Percentiles rank a stretch among this genome's conserved stretches.
phyloP scores from a whole-genome alignment of 64 coral and sea anemone genomes.

The Pachyseris speciosa region DNA sequence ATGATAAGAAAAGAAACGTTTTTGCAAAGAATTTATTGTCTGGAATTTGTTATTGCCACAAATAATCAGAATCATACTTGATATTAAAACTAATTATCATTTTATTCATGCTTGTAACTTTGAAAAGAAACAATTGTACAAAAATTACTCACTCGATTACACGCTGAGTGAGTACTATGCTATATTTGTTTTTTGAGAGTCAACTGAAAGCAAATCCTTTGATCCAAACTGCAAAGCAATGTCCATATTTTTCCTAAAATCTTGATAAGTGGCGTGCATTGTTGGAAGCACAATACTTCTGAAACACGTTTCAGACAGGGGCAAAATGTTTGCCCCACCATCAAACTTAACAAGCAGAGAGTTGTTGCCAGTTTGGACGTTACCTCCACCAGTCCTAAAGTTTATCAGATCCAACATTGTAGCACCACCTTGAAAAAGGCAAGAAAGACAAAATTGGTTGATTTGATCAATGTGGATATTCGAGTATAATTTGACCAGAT shows the following conservation, averaged over 20 bases:
- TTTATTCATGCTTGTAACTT: no score
- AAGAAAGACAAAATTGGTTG: background rate
- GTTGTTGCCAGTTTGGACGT: background rate
- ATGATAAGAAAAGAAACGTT: no score
- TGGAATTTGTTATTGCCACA: no score
- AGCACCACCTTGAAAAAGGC: background rate
- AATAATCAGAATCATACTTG: no score
- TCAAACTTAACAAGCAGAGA: slow-evolving; percentile 44
- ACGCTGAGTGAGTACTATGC: no score
- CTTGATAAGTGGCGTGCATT: background rate
- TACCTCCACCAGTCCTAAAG: slow-evolving; percentile 44
- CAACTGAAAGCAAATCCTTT: no score
- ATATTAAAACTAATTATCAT: no score
- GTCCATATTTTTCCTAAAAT: slow-evolving; percentile 32
- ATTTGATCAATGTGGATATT: background rate
- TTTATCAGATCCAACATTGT: background rate
- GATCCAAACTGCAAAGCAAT: slow-evolving; percentile 18
- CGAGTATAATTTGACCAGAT: no score
- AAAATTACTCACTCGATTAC: no score
- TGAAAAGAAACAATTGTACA: no score
- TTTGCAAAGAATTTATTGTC: no score
- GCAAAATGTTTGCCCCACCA: background rate
- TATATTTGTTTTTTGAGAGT: no score
- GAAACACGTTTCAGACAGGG: slow-evolving; percentile 45
- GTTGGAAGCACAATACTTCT: slow-evolving; percentile 26